phyloP scores from a whole-genome alignment of 2,797 vertebrate species.

The Chaetodon trifasciatus region DNA sequence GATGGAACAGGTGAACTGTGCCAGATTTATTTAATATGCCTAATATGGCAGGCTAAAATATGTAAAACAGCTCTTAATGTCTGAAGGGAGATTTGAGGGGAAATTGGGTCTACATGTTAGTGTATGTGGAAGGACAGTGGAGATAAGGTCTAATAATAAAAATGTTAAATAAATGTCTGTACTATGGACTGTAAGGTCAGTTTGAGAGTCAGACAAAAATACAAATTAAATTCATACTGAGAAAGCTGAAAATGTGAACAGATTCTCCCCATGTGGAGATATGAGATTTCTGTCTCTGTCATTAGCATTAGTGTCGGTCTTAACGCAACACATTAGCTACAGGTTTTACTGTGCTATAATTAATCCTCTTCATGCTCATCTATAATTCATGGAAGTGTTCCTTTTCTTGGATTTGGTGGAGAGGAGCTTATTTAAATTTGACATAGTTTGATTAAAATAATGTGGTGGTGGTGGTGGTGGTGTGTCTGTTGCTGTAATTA shows the following conservation, averaged over 20 bases:
- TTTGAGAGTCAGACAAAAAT: slow-evolving; percentile 12
- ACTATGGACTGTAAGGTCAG: slow-evolving; percentile 4
- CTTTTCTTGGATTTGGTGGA: slow-evolving; percentile 55
- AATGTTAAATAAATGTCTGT: neutral
- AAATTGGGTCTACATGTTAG: neutral
- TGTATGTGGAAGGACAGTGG: neutral
- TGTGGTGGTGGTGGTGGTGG: neutral
- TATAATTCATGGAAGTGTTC: slow-evolving; percentile 66
- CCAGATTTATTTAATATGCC: too few relatives aligned
- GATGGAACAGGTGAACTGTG: too few relatives aligned
- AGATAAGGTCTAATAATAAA: neutral
- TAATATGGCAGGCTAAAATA: neutral
- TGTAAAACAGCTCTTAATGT: neutral
- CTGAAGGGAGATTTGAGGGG: neutral
- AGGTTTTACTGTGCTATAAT: slow-evolving; percentile 73
- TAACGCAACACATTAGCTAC: slow-evolving; percentile 64
- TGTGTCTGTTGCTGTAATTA: slow-evolving; percentile 30
- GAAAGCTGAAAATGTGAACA: neutral
- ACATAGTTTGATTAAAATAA: slow-evolving; percentile 52
- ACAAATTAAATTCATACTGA: slow-evolving; percentile 10
- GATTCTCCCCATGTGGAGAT: slow-evolving; percentile 14
- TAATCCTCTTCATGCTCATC: slow-evolving; percentile 76
- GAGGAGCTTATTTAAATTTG: slow-evolving; percentile 59
- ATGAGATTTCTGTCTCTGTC: slow-evolving; percentile 59
- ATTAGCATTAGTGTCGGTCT: slow-evolving; percentile 74